A percentile compares a stretch with the other conserved stretches of the same genome.
Evolutionary conservation across 2,797 vertebrate genomes (phyloP).

Genomic region (Intellagama lesueurii): DNA sequence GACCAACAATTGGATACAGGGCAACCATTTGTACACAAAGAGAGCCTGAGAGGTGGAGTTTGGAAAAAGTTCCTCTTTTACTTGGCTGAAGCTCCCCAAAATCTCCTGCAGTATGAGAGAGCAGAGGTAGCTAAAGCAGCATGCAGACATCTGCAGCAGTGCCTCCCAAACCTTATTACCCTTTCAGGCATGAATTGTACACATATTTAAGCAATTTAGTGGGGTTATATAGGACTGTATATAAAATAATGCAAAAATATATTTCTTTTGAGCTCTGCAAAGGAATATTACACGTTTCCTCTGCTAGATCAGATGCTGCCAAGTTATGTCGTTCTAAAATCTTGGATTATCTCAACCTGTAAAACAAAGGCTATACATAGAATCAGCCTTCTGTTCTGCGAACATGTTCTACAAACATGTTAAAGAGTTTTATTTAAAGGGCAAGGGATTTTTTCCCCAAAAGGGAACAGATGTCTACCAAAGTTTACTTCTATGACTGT

Average conservation of each 20-base stretch:
- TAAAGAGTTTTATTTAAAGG: background rate
- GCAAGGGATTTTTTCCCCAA: background rate
- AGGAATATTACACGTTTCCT: background rate
- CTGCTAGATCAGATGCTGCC: background rate
- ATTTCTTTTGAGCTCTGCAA: background rate
- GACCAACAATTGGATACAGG: no score
- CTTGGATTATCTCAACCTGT: background rate
- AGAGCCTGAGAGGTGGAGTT: background rate
- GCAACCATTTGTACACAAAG: background rate
- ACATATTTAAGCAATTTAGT: background rate
- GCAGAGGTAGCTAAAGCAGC: background rate
- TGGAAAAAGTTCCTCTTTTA: no score
- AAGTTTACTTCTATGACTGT: background rate
- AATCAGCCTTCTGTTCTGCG: conserved; percentile 19
- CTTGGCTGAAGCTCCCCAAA: no score
- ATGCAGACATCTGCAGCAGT: background rate
- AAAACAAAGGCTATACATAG: conserved; percentile 15
- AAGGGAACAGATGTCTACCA: background rate
- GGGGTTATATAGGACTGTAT: background rate
- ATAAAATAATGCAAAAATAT: background rate
- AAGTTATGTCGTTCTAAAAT: conserved; percentile 16
- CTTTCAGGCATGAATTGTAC: background rate
- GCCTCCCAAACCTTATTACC: background rate
- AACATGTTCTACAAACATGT: background rate
- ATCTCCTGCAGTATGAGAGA: no score